Conservation (phyloP, 1,140 invertebrate species). For the Tetramorium simillimum region DNA sequence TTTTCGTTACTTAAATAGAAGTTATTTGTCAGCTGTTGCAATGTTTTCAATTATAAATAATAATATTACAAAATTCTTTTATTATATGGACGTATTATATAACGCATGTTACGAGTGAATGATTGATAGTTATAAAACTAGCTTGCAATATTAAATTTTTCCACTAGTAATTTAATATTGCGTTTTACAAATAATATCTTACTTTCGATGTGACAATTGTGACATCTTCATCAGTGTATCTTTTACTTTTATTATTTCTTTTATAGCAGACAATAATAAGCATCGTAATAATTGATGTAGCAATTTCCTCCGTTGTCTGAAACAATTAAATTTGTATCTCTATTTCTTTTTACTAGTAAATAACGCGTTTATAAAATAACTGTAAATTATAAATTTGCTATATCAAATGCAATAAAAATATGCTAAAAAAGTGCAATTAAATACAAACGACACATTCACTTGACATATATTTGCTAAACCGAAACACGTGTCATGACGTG, state of each 20-base stretch:
- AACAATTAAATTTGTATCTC: neutral
- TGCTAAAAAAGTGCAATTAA: neutral
- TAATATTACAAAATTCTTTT: neutral
- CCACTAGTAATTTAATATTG: neutral
- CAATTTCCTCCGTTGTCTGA: neutral
- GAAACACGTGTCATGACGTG: neutral
- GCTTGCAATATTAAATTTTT: neutral
- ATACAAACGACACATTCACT: neutral
- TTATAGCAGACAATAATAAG: neutral
- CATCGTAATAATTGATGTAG: neutral
- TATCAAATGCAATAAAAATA: neutral
- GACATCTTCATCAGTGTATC: neutral
- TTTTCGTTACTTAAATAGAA: slow-evolving; percentile 7
- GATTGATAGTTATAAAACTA: neutral
- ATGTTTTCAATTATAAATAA: neutral
- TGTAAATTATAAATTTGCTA: neutral
- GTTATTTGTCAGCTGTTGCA: neutral
- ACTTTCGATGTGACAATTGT: neutral
- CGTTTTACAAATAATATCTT: neutral
- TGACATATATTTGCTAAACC: slow-evolving; percentile 7
- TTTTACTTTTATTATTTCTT: neutral
- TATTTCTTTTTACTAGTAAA: neutral
- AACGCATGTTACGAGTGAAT: neutral
- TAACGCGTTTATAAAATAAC: neutral
- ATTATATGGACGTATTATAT: neutral